Conservation (phyloP, 2,888 invertebrate species). For the Scaptomyza tumidula region DNA sequence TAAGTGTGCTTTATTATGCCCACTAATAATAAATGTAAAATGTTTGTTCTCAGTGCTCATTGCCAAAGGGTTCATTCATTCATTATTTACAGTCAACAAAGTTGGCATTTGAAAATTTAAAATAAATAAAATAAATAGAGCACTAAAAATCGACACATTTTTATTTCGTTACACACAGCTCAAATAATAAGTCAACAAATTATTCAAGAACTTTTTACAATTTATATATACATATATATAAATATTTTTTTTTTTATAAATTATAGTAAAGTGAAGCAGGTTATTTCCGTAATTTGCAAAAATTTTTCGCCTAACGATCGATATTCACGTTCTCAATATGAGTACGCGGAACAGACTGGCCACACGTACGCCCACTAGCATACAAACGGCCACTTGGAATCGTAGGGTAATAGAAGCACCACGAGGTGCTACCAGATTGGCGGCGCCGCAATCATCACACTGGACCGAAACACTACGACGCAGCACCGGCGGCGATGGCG, state of each 20-base stretch:
- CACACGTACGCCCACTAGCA: not conserved
- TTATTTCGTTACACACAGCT: conserved; percentile 6
- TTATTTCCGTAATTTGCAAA: conserved; percentile 12
- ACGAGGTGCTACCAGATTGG: conserved; percentile 24
- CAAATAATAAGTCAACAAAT: not conserved
- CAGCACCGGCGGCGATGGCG: conserved; percentile 61
- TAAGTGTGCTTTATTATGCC: not conserved
- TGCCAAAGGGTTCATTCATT: not conserved
- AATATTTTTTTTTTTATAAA: conserved; percentile 5
- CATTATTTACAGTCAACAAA: not conserved
- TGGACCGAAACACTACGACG: conserved; percentile 39
- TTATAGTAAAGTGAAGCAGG: conserved; percentile 12
- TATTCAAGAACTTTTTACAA: conserved; percentile 15
- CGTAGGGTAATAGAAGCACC: conserved; percentile 10
- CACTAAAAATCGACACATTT: not conserved
- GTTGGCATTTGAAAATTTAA: not conserved
- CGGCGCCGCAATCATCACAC: conserved; percentile 56
- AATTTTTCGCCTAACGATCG: conserved; percentile 49
- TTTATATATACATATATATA: conserved; percentile 14
- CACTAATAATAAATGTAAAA: not conserved
- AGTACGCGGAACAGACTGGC: conserved; percentile 16
- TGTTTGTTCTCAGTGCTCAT: not conserved
- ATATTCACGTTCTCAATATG: conserved; percentile 49
- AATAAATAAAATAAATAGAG: not conserved
- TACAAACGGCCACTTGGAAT: not conserved